phyloP scores from a whole-genome alignment of 2,797 vertebrate genomes.

The Arremon brunneinucha region DNA sequence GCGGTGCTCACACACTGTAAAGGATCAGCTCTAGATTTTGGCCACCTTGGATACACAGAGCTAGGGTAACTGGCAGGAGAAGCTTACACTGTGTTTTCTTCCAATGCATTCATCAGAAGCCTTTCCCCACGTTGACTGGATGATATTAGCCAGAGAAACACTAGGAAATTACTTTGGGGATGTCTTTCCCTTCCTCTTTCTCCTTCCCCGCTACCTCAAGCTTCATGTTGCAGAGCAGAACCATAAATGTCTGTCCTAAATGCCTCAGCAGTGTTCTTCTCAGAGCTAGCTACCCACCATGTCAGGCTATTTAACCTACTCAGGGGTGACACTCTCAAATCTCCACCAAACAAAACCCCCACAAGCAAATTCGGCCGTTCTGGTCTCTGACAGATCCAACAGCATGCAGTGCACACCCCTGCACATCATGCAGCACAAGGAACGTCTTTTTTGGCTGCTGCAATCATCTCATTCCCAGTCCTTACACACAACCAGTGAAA shows the following conservation, averaged over 20 bases:
- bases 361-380: not conserved
- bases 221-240: not conserved
- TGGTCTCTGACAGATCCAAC: not conserved
- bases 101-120: not conserved
- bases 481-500: not conserved
- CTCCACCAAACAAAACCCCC: not conserved
- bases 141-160: not conserved
- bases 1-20: not conserved
- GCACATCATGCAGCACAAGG: rapidly evolving
- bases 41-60: not conserved
- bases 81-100: not conserved
- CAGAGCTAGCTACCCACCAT: not conserved
- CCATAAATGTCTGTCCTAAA: not conserved
- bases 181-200: not conserved
- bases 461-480: not conserved
- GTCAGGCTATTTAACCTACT: not conserved
- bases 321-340: not conserved
- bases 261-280: not conserved
- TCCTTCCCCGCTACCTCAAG: not conserved
- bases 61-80: not conserved
- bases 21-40: not conserved
- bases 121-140: not conserved
- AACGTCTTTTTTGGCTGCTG: not conserved
- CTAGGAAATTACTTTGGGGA: not conserved
- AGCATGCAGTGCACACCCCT: not conserved